phyloP scores from a whole-genome alignment of 2,113 vertebrate species.

The Microtus montanus region DNA sequence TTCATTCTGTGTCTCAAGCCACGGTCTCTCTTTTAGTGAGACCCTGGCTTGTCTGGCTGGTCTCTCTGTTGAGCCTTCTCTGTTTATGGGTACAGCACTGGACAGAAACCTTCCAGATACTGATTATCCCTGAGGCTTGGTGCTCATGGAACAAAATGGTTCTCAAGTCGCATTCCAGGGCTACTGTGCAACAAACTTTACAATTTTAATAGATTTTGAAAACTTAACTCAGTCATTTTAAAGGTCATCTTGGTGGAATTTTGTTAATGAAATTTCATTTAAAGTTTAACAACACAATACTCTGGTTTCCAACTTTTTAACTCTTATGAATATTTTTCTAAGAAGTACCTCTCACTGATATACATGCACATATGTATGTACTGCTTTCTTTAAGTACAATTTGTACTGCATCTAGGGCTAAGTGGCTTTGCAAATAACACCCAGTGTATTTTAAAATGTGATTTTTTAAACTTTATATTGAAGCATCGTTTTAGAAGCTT shows the following conservation, averaged over 20 bases:
- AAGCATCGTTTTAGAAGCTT: slow-evolving; percentile 43
- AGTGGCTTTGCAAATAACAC: slow-evolving; percentile 35
- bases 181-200: not conserved
- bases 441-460: slow-evolving; percentile 53
- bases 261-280: slow-evolving; percentile 20
- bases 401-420: not conserved
- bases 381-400: slow-evolving; percentile 43
- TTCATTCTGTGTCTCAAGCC: not conserved
- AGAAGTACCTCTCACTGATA: not conserved
- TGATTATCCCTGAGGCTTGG: not conserved
- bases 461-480: slow-evolving; percentile 52
- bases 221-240: not conserved
- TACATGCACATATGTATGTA: not conserved
- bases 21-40: not conserved
- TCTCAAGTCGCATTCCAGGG: not conserved
- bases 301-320: slow-evolving; percentile 8
- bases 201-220: not conserved
- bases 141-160: not conserved
- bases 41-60: not conserved
- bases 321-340: not conserved
- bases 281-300: slow-evolving; percentile 33
- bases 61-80: not conserved
- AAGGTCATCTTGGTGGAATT: not conserved
- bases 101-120: not conserved
- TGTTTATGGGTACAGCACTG: not conserved